These are phyloP conservation scores for Helostoma temminkii DNA, from an alignment of 2,797 vertebrate species.

Conservation along the genomic window DNA sequence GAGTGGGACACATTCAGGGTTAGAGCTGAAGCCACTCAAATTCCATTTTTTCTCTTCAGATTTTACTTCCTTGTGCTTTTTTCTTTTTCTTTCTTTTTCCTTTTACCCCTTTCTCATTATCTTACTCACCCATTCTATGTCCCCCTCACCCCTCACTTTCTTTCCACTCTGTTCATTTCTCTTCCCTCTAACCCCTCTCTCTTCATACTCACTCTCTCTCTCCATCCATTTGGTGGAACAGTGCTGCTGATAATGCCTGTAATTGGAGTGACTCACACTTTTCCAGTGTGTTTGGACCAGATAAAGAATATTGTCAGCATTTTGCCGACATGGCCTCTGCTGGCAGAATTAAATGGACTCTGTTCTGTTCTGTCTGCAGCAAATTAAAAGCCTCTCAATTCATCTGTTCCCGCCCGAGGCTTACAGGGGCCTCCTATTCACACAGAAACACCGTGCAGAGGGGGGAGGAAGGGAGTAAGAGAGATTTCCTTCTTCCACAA, in stretches of 20 bases:
- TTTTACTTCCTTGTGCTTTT: constrained; percentile 63
- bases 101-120: constrained; percentile 66
- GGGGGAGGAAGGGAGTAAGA: constrained; percentile 53
- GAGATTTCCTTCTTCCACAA: constrained; percentile 67
- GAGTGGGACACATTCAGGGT: constrained; percentile 60
- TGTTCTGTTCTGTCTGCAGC: constrained; percentile 83
- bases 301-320: constrained; percentile 86
- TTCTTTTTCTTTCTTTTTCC: constrained; percentile 42
- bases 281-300: constrained; percentile 87
- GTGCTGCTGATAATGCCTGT: constrained; percentile 85
- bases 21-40: constrained; percentile 51
- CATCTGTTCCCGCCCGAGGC: constrained; percentile 81
- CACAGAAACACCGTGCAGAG: constrained; percentile 66
- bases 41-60: constrained; percentile 57
- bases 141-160: constrained; percentile 65
- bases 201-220: constrained; percentile 71
- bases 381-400: constrained; percentile 87
- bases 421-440: constrained; percentile 83
- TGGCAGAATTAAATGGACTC: constrained; percentile 87
- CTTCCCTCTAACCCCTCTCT: constrained; percentile 65
- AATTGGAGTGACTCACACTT: constrained; percentile 86
- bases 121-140: constrained; percentile 56
- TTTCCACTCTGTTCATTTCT: constrained; percentile 61
- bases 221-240: constrained; percentile 78
- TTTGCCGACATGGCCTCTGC: constrained; percentile 83